Base-by-base conservation (phyloP, 1,140 invertebrate genomes). In the Drosophila repletoides region DNA sequence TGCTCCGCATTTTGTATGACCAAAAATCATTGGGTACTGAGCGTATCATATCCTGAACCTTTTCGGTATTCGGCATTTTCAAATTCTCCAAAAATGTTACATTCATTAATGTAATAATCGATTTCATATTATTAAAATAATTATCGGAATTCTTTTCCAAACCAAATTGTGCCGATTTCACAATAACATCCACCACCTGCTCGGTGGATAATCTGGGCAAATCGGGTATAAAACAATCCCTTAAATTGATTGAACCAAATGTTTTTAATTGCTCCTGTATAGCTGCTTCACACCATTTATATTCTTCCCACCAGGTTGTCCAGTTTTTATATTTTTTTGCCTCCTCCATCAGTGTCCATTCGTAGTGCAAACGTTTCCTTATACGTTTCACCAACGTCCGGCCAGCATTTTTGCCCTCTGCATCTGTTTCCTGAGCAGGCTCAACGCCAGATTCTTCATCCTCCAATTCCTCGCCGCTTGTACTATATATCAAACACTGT, bases 101-200 rank as follows among this genome's bases (percentile, higher is more conserved):
- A 48, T 83, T 83, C 79, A 83, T 84, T 21, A 83, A 19, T 3
- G 69, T 83, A 14, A 83, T 63, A 7, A 77, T 77, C 0, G 79
- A 77, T n/a, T 83, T 83, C 58, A 83, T 49, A 10, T 75, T 84
- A 12, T 83, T 71, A 12, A 43, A 83, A 38, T 75, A 76, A 48
- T 84, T 81, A 19, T 84, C 77, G 2, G 79, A 67, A 22, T 79
- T 73, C 60, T 84, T 69, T 2, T 56, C 56, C 2, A 83, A 56
- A 0, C 55, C 77, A 14, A 73, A 83, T 17, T 84, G 63, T 0
- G 53, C 77, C 31, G 71, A 72, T 41, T 72, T 73, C 4, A 83
- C 52, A 4, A 83, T 73, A 3, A 63, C 65, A 5, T 59, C 71
- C 2, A 83, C 60, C 31, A 83, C 77, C 38, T 83, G 69, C 24